phyloP scores from a whole-genome alignment of 2,113 vertebrate species.

The Hyla sarda region DNA sequence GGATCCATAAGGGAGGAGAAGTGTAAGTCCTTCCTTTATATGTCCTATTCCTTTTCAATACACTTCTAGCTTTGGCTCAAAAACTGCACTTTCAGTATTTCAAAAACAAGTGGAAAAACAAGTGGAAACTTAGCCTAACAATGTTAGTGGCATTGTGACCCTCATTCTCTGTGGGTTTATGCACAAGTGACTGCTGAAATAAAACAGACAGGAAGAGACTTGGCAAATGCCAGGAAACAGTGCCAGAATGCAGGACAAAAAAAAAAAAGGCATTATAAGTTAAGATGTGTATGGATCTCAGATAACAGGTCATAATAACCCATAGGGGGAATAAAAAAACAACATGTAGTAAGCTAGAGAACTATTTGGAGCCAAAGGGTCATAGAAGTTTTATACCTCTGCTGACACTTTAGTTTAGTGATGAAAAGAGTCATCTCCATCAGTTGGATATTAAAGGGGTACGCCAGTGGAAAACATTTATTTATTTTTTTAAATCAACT shows the following conservation, averaged over 20 bases:
- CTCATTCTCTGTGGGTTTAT: too few relatives aligned
- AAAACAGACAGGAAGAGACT: neutral
- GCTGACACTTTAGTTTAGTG: neutral
- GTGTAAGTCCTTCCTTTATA: too few relatives aligned
- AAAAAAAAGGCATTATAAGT: neutral
- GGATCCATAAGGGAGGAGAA: too few relatives aligned
- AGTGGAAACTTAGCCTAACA: too few relatives aligned
- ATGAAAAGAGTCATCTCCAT: neutral
- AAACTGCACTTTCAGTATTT: too few relatives aligned
- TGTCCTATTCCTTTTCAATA: too few relatives aligned
- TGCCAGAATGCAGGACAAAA: neutral
- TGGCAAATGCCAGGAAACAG: neutral
- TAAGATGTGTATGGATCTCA: neutral
- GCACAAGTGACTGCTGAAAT: neutral
- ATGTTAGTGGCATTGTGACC: too few relatives aligned
- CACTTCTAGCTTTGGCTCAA: too few relatives aligned
- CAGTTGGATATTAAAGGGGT: too few relatives aligned
- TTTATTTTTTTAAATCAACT: too few relatives aligned
- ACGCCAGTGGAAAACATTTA: too few relatives aligned
- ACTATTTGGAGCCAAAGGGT: neutral
- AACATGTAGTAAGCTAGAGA: neutral
- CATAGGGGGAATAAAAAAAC: neutral
- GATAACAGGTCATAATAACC: neutral
- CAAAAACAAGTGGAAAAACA: too few relatives aligned
- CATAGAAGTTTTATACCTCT: neutral